phyloP scores from a whole-genome alignment of 92 coral and sea anemone species.

The Epizoanthus ramosus region DNA sequence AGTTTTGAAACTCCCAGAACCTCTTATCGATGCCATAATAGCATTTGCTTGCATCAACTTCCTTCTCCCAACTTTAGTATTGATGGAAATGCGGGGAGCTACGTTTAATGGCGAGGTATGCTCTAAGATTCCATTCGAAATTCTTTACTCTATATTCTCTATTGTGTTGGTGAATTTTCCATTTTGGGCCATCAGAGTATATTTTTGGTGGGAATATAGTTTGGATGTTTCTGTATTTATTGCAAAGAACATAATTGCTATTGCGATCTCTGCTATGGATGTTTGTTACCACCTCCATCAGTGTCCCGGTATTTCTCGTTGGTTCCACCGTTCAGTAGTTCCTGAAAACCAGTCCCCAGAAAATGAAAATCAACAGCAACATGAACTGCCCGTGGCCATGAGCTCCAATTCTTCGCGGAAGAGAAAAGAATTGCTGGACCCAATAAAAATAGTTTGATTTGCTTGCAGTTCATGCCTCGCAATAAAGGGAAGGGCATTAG shows the following conservation, averaged over 20 bases:
- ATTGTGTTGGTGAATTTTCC: constrained; percentile 81
- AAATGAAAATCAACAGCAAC: not conserved
- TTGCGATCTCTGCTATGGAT: constrained; percentile 79
- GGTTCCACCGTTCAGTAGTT: not conserved
- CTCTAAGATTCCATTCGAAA: constrained; percentile 55
- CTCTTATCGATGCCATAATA: constrained; percentile 78
- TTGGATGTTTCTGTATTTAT: constrained; percentile 91
- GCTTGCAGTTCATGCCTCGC: too few species aligned
- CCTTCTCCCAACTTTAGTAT: constrained; percentile 85
- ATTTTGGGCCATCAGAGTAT: constrained; percentile 67
- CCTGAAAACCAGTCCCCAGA: not conserved
- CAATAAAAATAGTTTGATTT: too few species aligned
- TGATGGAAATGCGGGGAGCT: constrained; percentile 71
- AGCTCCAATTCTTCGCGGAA: too few species aligned
- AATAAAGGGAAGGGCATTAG: too few species aligned
- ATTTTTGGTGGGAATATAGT: constrained; percentile 68
- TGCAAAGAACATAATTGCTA: constrained; percentile 83
- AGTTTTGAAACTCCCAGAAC: constrained; percentile 57
- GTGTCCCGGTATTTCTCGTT: constrained; percentile 51
- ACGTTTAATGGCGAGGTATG: constrained; percentile 72
- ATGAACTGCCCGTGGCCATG: not conserved
- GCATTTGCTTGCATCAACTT: constrained; percentile 94
- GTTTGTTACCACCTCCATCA: constrained; percentile 65
- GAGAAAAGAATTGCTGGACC: too few species aligned
- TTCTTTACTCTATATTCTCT: constrained; percentile 77